phyloP scores from a whole-genome alignment of 2,888 invertebrate species.

The Drosophila buzzatii region DNA sequence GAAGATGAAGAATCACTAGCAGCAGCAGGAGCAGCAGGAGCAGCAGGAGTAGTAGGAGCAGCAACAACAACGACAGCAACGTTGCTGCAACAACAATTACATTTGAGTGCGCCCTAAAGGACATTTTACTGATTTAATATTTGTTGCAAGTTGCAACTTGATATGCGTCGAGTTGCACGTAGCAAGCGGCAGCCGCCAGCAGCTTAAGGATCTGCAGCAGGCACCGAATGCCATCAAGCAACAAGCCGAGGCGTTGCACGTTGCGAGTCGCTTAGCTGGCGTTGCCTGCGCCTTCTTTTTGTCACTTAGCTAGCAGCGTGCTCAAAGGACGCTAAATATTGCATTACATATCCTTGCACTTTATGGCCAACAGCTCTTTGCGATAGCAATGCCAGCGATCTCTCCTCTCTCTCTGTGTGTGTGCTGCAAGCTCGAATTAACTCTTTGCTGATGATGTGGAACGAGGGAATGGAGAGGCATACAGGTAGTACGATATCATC shows the following conservation, averaged over 20 bases:
- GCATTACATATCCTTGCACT: constrained; percentile 78
- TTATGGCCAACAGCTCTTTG: constrained; percentile 59
- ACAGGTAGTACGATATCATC: constrained; percentile 24
- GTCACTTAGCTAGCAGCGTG: constrained; percentile 74
- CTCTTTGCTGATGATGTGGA: constrained; percentile 39
- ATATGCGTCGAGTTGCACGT: constrained; percentile 74
- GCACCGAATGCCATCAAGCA: constrained; percentile 32
- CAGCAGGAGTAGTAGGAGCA: too few relatives aligned
- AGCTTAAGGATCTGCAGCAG: constrained; percentile 52
- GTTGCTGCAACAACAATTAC: constrained; percentile 66
- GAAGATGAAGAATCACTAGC: constrained; percentile 56
- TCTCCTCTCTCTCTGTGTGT: not conserved
- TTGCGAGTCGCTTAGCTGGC: constrained; percentile 30
- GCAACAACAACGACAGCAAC: constrained; percentile 49
- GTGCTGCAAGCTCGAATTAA: constrained; percentile 35
- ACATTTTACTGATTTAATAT: constrained; percentile 79
- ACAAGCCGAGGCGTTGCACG: constrained; percentile 23
- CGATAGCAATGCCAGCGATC: not conserved
- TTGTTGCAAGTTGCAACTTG: constrained; percentile 78
- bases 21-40: constrained; percentile 4
- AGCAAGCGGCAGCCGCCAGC: constrained; percentile 27
- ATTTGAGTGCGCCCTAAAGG: constrained; percentile 76
- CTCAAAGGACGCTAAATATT: constrained; percentile 79
- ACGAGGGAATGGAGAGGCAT: constrained; percentile 1
- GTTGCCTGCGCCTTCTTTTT: constrained; percentile 46